These are phyloP conservation scores for Platycheirus rosarum DNA, from an alignment of 2,888 invertebrate genomes.

Conservation along the genomic window DNA sequence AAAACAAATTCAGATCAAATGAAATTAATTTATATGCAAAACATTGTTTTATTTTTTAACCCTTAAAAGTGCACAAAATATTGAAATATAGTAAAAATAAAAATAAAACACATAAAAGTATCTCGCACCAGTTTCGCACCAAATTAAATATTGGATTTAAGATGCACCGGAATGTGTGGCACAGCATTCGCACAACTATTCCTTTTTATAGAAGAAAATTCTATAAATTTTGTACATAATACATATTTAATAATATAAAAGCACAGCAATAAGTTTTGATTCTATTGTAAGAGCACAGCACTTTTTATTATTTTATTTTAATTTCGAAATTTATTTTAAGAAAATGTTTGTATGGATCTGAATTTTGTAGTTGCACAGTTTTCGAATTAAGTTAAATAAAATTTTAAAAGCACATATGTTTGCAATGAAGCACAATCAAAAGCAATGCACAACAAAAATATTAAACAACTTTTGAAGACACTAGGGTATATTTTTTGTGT, in stretches of 20 bases:
- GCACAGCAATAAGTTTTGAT: slow-evolving; percentile 45
- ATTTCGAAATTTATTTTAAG: slow-evolving; percentile 14
- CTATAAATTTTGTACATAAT: slow-evolving; percentile 5
- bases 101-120: slow-evolving; percentile 43
- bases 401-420: slow-evolving; percentile 30
- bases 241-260: slow-evolving; percentile 36
- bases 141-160: slow-evolving; percentile 63
- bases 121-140: slow-evolving; percentile 59
- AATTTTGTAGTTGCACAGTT: slow-evolving; percentile 47
- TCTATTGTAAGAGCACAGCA: slow-evolving; percentile 23
- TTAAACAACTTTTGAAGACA: slow-evolving; percentile 54
- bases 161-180: slow-evolving; percentile 73
- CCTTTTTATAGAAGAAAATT: slow-evolving; percentile 3
- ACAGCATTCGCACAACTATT: slow-evolving; percentile 57
- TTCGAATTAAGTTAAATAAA: slow-evolving; percentile 13
- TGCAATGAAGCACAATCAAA: slow-evolving; percentile 41
- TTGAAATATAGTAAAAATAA: slow-evolving; percentile 50
- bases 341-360: slow-evolving; percentile 18
- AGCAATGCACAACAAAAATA: slow-evolving; percentile 46
- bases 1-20: slow-evolving; percentile 50
- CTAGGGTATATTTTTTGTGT: too few relatives aligned
- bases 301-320: slow-evolving; percentile 12
- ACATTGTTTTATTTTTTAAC: slow-evolving; percentile 26
- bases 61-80: slow-evolving; percentile 64
- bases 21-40: slow-evolving; percentile 42